Base-by-base conservation (phyloP, 2,888 invertebrate species). In the Caenorhabditis zanzibari region DNA sequence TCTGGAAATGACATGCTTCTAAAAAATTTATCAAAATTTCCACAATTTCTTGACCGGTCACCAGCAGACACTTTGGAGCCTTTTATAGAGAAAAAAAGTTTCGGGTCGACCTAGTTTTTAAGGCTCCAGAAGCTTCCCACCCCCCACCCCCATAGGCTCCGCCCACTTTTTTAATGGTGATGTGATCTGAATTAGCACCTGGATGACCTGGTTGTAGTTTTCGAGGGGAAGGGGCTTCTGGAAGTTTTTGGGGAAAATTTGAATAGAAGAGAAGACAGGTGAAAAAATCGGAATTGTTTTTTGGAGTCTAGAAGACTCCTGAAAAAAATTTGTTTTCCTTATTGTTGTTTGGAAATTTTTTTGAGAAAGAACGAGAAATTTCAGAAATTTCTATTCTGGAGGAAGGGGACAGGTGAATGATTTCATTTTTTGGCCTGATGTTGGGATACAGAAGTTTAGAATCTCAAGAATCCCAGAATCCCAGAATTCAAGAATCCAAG, bases 181-280 rank as follows among this genome's bases (percentile, higher is more conserved):
- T 24, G 52, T 73, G 52, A 52, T 52, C 52, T 73, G 73, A 28
- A 72, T 3, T n/a, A 2, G 12, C 66, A 66, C 32, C 66, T 66
- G 66, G 47, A 47, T 52, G 66, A 66, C 47, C 66, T 66, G 49
- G n/a, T 63, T 63, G n/a, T 24, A 58, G 38, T 44, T 19, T n/a
- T 12, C 28, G 41, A 28, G n/a, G n/a, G n/a, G 22, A 35, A 16
- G 61, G 19, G 41, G 0, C 7, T 38, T 38, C 12, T 38, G 38
- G 38, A 10, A 12, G 38, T 38, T 32, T 32, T n/a, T n/a, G n/a
- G n/a, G 32, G 32, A n/a, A 16, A 14, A n/a, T n/a, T n/a, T n/a
- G n/a, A n/a, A n/a, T n/a, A n/a, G n/a, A n/a, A n/a, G n/a, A n/a
- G n/a, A n/a, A n/a, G n/a, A n/a, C n/a, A 1, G 35, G 59, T 2